Evolutionary conservation across 2,797 vertebrate genomes (phyloP).

Genomic region (Nannoperca obscura): DNA sequence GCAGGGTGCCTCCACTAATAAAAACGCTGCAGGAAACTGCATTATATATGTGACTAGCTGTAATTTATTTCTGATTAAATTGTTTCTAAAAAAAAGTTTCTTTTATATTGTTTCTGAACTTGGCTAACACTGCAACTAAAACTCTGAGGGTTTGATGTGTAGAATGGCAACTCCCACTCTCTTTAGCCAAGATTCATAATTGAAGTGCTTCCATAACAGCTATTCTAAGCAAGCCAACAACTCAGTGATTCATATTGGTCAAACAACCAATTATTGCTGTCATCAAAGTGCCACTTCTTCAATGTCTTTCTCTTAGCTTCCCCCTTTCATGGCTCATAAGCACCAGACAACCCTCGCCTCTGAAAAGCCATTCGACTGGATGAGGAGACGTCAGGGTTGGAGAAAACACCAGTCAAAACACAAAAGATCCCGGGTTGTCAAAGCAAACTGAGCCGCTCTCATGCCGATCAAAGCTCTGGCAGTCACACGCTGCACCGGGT

Average conservation of each 20-base stretch:
- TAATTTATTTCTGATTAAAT: background rate
- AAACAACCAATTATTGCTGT: slow-evolving; percentile 24
- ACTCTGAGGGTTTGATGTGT: background rate
- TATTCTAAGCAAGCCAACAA: background rate
- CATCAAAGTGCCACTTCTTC: slow-evolving; percentile 8
- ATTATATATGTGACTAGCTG: background rate
- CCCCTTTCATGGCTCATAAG: slow-evolving; percentile 18
- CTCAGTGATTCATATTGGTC: background rate
- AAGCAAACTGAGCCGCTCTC: slow-evolving; percentile 25
- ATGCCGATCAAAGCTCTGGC: slow-evolving; percentile 33
- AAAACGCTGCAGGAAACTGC: background rate
- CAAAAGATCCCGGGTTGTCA: slow-evolving; percentile 29
- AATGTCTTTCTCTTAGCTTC: slow-evolving; percentile 3
- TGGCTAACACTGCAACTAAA: too few relatives aligned
- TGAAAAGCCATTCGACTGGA: slow-evolving; percentile 5
- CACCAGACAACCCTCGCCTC: background rate
- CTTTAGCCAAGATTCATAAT: background rate
- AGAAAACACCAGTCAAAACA: slow-evolving; percentile 29
- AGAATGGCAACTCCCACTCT: background rate
- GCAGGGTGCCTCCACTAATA: background rate
- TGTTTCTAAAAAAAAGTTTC: too few relatives aligned
- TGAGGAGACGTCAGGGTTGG: slow-evolving; percentile 17
- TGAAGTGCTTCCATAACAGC: background rate
- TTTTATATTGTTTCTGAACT: background rate
- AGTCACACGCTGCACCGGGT: slow-evolving; percentile 26